Base-by-base conservation (phyloP, 1,140 invertebrate genomes). In the Orussus abietinus region DNA sequence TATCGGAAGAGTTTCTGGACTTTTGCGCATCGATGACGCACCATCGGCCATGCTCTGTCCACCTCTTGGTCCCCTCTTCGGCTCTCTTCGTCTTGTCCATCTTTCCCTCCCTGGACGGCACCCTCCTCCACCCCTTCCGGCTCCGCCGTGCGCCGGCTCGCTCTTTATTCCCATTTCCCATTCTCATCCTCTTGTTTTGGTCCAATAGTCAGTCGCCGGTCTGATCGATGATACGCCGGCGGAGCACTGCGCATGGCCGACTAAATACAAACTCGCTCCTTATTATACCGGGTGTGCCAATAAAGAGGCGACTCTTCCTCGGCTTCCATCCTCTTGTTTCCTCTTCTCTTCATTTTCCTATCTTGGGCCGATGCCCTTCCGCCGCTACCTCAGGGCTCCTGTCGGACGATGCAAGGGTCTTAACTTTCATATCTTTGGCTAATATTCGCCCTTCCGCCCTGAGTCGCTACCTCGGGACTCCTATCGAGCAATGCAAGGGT, bases 181-280 rank as follows among this genome's bases (percentile, higher is more conserved):
- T 49, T 59, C 51, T 55, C 62, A 53, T 59, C 59, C 64, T 68
- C 59, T 71, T 69, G 66, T 71, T 70, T 69, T 70, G 60, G 60
- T 63, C 63, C 66, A 69, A 71, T 71, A 66, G 65, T 72, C 61
- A 56, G 57, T 65, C 56, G 57, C 49, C 55, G 49, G 59, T 64
- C 68, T 71, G 66, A 70, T 72, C 68, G 67, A 72, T 71, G 66
- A 72, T 71, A 71, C 63, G 58, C 62, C 62, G 62, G 60, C 57
- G 55, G 52, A 30, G 47, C 51, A 67, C 64, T 72, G 69, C 66
- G 69, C 69, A 72, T 71, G 66, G 56, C 54, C 63, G 62, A 55
- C 54, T 64, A 61, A 62, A 64, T 66, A 66, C 58, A 63, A 64
- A 64, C 66, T 60, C 57, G 50, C 57, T 64, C 58, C 64, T 69